phyloP scores from a whole-genome alignment of 2,113 vertebrate genomes.

The Zosterops borbonicus region DNA sequence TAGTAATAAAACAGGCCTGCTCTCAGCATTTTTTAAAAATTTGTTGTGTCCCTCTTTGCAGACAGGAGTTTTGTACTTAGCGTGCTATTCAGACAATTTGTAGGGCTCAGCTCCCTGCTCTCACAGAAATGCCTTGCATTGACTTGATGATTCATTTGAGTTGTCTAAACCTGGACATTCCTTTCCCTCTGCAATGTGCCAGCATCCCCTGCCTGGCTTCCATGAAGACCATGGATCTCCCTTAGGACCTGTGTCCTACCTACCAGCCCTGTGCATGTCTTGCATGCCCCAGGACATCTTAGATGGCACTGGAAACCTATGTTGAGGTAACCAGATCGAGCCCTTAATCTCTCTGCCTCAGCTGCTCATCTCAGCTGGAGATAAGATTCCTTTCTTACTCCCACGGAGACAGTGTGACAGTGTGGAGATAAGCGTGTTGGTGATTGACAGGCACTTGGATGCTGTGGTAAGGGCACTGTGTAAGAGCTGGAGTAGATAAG shows the following conservation, averaged over 20 bases:
- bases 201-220: neutral
- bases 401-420: neutral
- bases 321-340: neutral
- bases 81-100: neutral
- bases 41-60: neutral
- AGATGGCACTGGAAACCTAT: neutral
- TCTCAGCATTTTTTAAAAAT: neutral
- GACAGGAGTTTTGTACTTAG: neutral
- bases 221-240: neutral
- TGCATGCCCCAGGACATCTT: neutral
- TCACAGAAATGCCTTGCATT: neutral
- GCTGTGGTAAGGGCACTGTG: neutral
- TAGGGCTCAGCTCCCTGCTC: neutral
- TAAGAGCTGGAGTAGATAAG: constrained; percentile 23
- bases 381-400: constrained; percentile 6
- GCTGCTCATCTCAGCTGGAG: neutral
- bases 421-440: neutral
- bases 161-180: neutral
- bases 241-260: neutral
- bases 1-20: neutral
- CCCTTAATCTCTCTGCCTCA: constrained; percentile 2
- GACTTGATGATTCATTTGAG: neutral
- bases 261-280: neutral
- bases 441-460: constrained; percentile 16
- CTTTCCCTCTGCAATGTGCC: neutral